Conservation (phyloP, 2,113 vertebrate species). For the Callopanchax toddi region DNA sequence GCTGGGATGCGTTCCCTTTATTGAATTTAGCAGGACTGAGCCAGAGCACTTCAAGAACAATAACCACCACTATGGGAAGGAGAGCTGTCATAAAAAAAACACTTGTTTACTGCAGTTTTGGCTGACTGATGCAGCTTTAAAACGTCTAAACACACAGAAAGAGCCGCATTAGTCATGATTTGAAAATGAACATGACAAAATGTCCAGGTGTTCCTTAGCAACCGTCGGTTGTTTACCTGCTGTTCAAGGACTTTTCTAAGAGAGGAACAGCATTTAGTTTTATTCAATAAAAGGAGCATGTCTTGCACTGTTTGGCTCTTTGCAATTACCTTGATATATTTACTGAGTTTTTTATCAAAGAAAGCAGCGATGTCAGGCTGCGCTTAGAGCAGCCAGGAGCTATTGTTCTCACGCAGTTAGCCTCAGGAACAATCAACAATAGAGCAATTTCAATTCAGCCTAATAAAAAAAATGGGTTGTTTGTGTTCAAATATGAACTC, state of each 20-base stretch:
- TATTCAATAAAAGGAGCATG: conserved; percentile 42
- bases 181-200: conserved; percentile 29
- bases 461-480: conserved; percentile 2
- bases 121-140: conserved; percentile 27
- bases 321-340: conserved; percentile 39
- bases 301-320: conserved; percentile 12
- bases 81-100: conserved; percentile 18
- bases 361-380: conserved; percentile 12
- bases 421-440: conserved; percentile 21
- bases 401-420: conserved; percentile 8
- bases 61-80: conserved; percentile 12
- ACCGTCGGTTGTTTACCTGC: conserved; percentile 49
- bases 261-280: conserved; percentile 28
- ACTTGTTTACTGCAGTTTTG: conserved; percentile 4
- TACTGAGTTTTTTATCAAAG: conserved; percentile 16
- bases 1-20: conserved; percentile 13
- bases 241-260: conserved; percentile 44
- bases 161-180: conserved; percentile 35
- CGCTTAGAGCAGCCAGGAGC: conserved; percentile 14
- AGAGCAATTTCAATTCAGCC: conserved; percentile 37
- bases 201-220: conserved; percentile 46
- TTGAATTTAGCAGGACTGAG: conserved; percentile 21
- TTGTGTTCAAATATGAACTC: conserved; percentile 23
- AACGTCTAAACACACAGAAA: conserved; percentile 15
- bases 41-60: not conserved